Evolutionary conservation across 2,888 invertebrate genomes (phyloP).

Genomic region (Agrochola lychnidis): DNA sequence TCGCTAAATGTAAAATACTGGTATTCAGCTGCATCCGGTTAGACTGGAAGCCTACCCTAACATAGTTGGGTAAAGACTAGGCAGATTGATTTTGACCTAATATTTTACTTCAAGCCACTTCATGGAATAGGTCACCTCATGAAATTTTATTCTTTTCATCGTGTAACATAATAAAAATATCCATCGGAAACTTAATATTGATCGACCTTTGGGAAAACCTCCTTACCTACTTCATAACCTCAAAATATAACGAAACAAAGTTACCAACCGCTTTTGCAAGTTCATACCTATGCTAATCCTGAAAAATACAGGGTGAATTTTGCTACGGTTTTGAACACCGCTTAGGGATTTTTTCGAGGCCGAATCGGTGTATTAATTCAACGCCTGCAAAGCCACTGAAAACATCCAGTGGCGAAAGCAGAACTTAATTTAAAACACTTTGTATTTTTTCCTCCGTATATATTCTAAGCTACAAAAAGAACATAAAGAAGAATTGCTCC

Average conservation of each 20-base stretch:
- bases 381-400: conserved; percentile 48
- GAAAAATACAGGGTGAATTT: conserved; percentile 50
- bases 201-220: neutral
- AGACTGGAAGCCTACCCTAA: no score
- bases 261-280: conserved; percentile 24
- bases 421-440: conserved; percentile 49
- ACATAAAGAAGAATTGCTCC: conserved; percentile 2
- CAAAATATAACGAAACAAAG: conserved; percentile 18
- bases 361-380: conserved; percentile 51
- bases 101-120: neutral
- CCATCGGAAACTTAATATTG: neutral
- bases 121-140: neutral
- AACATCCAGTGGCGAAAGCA: conserved; percentile 29
- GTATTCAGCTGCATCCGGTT: no score
- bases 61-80: no score
- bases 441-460: conserved; percentile 13
- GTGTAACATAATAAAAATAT: neutral
- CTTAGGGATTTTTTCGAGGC: conserved; percentile 49
- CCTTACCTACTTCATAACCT: neutral
- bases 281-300: conserved; percentile 53
- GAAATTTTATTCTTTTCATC: neutral
- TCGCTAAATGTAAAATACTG: no score
- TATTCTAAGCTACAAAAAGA: conserved; percentile 24
- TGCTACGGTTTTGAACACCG: conserved; percentile 44
- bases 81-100: no score